A percentile compares a stretch with the other conserved stretches of the same genome.
phyloP scores from a whole-genome alignment of 2,113 vertebrate genomes.

The Pagrus major region DNA sequence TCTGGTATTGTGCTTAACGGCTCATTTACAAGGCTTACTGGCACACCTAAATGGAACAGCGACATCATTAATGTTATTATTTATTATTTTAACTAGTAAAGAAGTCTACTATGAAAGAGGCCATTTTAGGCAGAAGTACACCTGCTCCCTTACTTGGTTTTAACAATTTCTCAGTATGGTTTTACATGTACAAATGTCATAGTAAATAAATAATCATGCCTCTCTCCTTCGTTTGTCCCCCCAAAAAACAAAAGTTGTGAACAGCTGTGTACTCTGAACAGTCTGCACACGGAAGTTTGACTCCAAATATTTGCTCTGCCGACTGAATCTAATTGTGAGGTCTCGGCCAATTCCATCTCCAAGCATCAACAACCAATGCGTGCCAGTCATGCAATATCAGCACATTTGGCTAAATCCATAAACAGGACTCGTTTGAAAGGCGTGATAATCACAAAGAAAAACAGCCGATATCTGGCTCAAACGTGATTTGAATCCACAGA shows the following conservation, averaged over 20 bases:
- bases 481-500: slow-evolving; percentile 44
- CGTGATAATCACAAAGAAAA: slow-evolving; percentile 46
- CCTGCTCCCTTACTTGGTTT: slow-evolving; percentile 10
- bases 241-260: slow-evolving; percentile 20
- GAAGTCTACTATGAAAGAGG: background rate
- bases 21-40: background rate
- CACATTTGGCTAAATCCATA: slow-evolving; percentile 50
- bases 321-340: slow-evolving; percentile 51
- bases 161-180: background rate
- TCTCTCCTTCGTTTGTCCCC: background rate
- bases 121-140: background rate
- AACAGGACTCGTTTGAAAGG: slow-evolving; percentile 52
- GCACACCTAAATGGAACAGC: background rate
- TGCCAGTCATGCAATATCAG: slow-evolving; percentile 50
- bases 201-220: background rate
- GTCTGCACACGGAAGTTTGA: slow-evolving; percentile 40
- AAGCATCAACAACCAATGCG: slow-evolving; percentile 28
- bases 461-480: slow-evolving; percentile 35
- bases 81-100: background rate
- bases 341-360: slow-evolving; percentile 48
- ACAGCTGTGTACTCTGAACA: slow-evolving; percentile 30
- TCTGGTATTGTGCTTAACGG: background rate
- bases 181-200: background rate
- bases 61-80: background rate
- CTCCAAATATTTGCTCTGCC: slow-evolving; percentile 64